Base-by-base conservation (phyloP, 2,888 invertebrate genomes). In the Philhelius pedissequus region DNA sequence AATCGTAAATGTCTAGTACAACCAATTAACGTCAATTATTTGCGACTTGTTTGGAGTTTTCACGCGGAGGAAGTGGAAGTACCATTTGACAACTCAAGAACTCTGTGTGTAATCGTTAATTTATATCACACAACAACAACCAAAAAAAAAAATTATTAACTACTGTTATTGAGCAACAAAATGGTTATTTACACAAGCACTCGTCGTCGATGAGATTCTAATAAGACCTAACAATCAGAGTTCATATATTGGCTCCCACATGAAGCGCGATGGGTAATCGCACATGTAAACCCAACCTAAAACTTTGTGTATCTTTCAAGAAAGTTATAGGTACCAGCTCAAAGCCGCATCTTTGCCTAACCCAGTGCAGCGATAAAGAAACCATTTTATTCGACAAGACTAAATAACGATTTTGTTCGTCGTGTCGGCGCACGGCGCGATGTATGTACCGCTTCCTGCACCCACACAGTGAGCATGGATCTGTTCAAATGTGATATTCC, bases 341-440 rank as follows among this genome's bases (percentile, higher is more conserved):
- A 11, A 54, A 73, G 18, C 64, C 20, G 4, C 68, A 62, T 60
- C 60, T 52, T 25, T 43, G 43, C 50, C 74, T 56, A 74, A 38
- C 52, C 62, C 45, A n/a, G n/a, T n/a, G n/a, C 58, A 38, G 15
- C 56, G 74, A 83, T 83, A 83, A 83, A 79, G 69, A 79, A 83
- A 74, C 69, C 50, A 79, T 79, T 82, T 83, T 79, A 83, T 83
- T 83, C 79, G 79, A 78, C 56, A 71, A 52, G 74, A 66, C 15
- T 56, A 15, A 58, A 18, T 27, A 60, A 70, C 45, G 58, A 20
- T 79, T 79, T 70, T 60, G 58, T 75, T 66, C 32, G 20, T 48
- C n/a, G 48, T n/a, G 11, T 18, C 25, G n/a, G 13, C n/a, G n/a
- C n/a, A n/a, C n/a, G n/a, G 13, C 3, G 45, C 13, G 2, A 25